Conservation (phyloP, 2,113 vertebrate genomes). For the Tretioscincus oriximinensis region DNA sequence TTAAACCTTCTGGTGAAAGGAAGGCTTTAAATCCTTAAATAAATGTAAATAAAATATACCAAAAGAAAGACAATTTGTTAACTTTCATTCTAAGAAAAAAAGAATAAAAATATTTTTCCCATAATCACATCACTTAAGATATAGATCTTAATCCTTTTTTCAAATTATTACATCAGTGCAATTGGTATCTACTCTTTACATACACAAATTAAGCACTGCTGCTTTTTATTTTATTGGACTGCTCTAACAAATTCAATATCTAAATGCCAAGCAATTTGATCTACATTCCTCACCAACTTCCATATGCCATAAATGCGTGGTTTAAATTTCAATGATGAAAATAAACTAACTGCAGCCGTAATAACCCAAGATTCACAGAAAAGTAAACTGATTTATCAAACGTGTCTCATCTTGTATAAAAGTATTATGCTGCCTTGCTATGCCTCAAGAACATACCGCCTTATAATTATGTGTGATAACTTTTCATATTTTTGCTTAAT, state of each 20-base stretch:
- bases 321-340: constrained; percentile 37
- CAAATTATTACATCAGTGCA: neutral
- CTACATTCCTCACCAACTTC: constrained; percentile 22
- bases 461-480: constrained; percentile 11
- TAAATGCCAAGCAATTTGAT: neutral
- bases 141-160: neutral
- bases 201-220: neutral
- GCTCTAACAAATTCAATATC: neutral
- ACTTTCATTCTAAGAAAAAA: no score
- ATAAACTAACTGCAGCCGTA: constrained; percentile 36
- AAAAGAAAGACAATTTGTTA: neutral
- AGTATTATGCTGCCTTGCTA: neutral
- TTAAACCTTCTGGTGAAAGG: no score
- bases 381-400: constrained; percentile 55
- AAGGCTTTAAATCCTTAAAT: neutral
- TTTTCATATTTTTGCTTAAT: neutral
- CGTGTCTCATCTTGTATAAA: constrained; percentile 51
- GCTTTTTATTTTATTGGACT: neutral
- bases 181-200: neutral
- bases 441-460: constrained; percentile 38
- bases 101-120: no score
- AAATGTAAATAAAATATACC: neutral
- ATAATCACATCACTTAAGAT: neutral
- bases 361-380: constrained; percentile 33
- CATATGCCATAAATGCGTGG: constrained; percentile 12